phyloP scores from a whole-genome alignment of 2,888 invertebrate species.

The Acrobasis repandana region DNA sequence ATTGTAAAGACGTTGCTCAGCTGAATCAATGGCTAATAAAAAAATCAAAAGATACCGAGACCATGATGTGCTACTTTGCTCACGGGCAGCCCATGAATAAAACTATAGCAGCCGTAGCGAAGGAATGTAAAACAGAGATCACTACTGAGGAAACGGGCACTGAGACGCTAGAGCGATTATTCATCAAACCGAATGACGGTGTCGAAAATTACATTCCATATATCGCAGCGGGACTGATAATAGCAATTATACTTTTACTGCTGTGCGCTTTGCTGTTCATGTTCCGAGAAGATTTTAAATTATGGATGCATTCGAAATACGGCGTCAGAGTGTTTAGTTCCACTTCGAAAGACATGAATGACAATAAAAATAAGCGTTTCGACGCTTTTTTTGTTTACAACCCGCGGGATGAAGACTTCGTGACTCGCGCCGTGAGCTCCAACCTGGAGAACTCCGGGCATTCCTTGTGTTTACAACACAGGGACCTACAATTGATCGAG shows the following conservation, averaged over 20 bases:
- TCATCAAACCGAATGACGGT: conserved; percentile 85
- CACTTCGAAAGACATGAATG: conserved; percentile 78
- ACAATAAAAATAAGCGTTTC: conserved; percentile 87
- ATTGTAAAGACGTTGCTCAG: conserved; percentile 87
- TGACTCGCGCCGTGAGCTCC: conserved; percentile 86
- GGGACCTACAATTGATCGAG: conserved; percentile 83
- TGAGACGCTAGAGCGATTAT: conserved; percentile 79
- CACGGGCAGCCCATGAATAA: conserved; percentile 77
- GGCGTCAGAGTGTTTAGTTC: conserved; percentile 89
- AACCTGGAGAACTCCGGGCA: conserved; percentile 87
- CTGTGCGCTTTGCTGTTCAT: conserved; percentile 87
- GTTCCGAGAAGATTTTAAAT: conserved; percentile 89
- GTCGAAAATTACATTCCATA: conserved; percentile 89
- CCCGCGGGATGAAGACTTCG: conserved; percentile 89
- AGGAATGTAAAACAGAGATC: conserved; percentile 84
- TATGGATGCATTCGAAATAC: conserved; percentile 91
- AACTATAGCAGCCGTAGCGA: conserved; percentile 73
- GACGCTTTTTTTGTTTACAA: conserved; percentile 95
- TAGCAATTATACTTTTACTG: conserved; percentile 86
- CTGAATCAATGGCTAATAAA: conserved; percentile 87
- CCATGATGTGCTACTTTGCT: conserved; percentile 86
- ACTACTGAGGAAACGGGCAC: conserved; percentile 85
- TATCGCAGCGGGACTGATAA: conserved; percentile 87
- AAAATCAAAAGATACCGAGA: conserved; percentile 86
- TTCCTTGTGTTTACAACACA: conserved; percentile 86